These are phyloP conservation scores for Cylindroiulus punctatus DNA, from an alignment of 2,888 invertebrate genomes.

Conservation along the genomic window DNA sequence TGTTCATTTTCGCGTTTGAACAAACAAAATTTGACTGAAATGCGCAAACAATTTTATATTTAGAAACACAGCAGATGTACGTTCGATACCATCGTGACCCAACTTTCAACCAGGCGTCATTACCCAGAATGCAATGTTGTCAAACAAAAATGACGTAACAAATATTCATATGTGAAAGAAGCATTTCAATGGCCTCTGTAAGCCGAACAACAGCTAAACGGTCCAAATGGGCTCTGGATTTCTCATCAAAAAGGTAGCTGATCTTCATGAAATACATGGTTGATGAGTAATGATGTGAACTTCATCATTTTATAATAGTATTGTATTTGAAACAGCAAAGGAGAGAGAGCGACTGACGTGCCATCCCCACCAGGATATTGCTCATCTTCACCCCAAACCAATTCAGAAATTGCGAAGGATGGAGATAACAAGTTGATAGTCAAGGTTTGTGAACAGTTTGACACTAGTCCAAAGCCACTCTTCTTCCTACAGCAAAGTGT, in stretches of 20 bases:
- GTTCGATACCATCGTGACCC: too few relatives aligned
- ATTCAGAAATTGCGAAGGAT: constrained; percentile 80
- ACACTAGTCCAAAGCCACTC: background rate
- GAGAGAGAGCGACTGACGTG: constrained; percentile 68
- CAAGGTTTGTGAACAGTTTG: constrained; percentile 70
- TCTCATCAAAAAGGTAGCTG: constrained; percentile 45
- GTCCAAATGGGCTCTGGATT: constrained; percentile 53
- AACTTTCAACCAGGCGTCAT: background rate
- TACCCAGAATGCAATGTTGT: background rate
- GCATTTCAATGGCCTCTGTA: constrained; percentile 11
- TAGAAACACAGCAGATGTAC: background rate
- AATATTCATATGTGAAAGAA: background rate
- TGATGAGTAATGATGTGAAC: too few relatives aligned
- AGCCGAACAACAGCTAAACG: constrained; percentile 43
- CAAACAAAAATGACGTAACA: background rate
- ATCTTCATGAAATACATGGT: background rate
- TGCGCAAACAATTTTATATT: background rate
- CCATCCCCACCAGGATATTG: constrained; percentile 87
- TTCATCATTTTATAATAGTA: background rate
- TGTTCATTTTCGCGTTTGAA: background rate
- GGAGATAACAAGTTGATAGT: constrained; percentile 85
- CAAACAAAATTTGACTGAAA: background rate
- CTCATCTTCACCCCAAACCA: constrained; percentile 76
- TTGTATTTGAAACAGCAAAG: constrained; percentile 19
- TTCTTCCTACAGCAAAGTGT: too few relatives aligned